Base-by-base conservation (phyloP, 2,888 invertebrate species). In the Tipula lateralis region DNA sequence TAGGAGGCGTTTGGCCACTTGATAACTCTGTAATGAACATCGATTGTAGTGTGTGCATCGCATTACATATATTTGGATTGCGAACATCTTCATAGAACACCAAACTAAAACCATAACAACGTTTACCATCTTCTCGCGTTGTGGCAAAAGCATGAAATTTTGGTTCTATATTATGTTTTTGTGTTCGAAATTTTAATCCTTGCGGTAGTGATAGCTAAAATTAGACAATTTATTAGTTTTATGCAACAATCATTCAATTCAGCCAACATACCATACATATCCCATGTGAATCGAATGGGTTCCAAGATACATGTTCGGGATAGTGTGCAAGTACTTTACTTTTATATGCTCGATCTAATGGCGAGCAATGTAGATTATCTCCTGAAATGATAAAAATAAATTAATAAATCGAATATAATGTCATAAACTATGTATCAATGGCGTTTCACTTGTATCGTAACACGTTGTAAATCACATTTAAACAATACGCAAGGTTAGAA, bases 81-180 rank as follows among this genome's bases (percentile, higher is more conserved):
- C 95, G 93, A 87, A 99, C 97, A 92, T 98, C 97, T 91, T 99
- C 99, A 91, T 96, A 99, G 90, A 99, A 99, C 19, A 98, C 95
- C 87, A 97, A 93, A 88, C 97, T 96, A 88, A 97, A 97, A 85
- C 99, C 99, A 91, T 97, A 98, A 87, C 95, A 95, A 87, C 98
- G 92, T 87, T 95, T 95, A 85, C 99, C 99, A 93, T 99, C 98
- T 91, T 99, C 99, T 87, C 96, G 93, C 13, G 99, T 99, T 86
- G 99, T 97, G 85, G 99, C 94, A 92, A 99, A 99, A 83, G 98
- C 96, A 91, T 99, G 99, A 90, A 99, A 98, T 88, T 93, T 93
- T 12, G 98, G 96, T 87, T 96, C 95, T 88, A 94, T 92, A 85
- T 93, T 93, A 90, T 98, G 96, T 90, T 97, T 97, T 90, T 99